phyloP scores from a whole-genome alignment of 2,888 invertebrate genomes.

The Tuta absoluta region DNA sequence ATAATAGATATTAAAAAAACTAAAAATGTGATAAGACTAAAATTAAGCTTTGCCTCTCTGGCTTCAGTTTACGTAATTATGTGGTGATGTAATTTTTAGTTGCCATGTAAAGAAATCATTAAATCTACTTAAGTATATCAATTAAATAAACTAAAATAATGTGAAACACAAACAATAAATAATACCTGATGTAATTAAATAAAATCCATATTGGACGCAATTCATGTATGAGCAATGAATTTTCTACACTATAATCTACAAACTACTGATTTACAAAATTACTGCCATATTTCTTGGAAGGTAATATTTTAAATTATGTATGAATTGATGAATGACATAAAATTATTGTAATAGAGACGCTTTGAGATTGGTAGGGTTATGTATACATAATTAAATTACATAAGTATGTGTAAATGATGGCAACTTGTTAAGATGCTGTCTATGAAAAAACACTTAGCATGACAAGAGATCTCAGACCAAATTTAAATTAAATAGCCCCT shows the following conservation, averaged over 20 bases:
- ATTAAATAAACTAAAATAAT: neutral
- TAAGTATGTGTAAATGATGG: neutral
- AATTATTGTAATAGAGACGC: neutral
- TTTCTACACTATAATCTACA: conserved; percentile 20
- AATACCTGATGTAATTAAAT: conserved; percentile 10
- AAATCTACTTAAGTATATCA: neutral
- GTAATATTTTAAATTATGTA: neutral
- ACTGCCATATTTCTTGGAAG: neutral
- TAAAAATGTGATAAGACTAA: neutral
- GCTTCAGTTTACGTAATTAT: neutral
- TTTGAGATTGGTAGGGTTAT: neutral
- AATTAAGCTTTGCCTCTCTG: conserved; percentile 7
- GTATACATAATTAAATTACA: too few relatives aligned
- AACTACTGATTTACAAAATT: conserved; percentile 11
- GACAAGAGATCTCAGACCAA: neutral
- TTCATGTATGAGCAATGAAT: conserved; percentile 21
- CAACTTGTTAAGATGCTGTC: neutral
- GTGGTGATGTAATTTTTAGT: neutral
- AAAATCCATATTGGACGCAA: conserved; percentile 14
- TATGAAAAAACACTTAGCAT: neutral
- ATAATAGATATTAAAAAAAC: neutral
- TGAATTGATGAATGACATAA: neutral
- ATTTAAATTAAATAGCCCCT: neutral
- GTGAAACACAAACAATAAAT: neutral
- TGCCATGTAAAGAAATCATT: neutral